phyloP scores from a whole-genome alignment of 2,113 vertebrate genomes.

The Oceanites oceanicus region DNA sequence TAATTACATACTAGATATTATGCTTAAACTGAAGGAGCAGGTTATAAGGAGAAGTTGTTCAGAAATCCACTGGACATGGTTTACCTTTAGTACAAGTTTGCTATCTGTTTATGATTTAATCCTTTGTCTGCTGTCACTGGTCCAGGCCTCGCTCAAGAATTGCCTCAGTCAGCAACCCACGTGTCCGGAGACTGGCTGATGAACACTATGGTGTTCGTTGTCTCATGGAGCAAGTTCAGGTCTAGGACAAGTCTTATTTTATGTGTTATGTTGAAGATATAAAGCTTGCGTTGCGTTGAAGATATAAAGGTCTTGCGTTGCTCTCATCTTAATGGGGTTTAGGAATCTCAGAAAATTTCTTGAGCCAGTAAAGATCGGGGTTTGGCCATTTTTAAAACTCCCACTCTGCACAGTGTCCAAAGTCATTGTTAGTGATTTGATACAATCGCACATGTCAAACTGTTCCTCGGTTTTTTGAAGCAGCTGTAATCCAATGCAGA shows the following conservation, averaged over 20 bases:
- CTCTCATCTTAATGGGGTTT: not conserved
- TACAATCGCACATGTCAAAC: not conserved
- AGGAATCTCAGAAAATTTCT: not conserved
- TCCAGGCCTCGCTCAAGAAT: not conserved
- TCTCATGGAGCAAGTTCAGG: not conserved
- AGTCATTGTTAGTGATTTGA: not conserved
- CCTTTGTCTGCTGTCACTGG: not conserved
- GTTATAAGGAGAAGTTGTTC: not conserved
- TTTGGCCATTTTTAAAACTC: not conserved
- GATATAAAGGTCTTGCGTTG: not conserved
- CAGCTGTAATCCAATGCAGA: not conserved
- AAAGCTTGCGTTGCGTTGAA: not conserved
- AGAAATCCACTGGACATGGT: not conserved
- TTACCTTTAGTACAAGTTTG: not conserved
- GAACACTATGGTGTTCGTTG: not conserved
- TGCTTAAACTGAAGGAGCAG: not conserved
- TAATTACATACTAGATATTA: not conserved
- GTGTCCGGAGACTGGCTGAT: fast-evolving
- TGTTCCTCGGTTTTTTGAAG: not conserved
- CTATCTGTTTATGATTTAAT: not conserved
- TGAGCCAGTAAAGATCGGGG: not conserved
- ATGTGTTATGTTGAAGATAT: not conserved
- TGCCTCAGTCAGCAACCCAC: not conserved
- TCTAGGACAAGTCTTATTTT: not conserved
- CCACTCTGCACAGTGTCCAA: not conserved